Evolutionary conservation across 2,797 vertebrate species (phyloP), one percentile per base, ranked within the genome.

Genomic region (Sparus aurata): DNA sequence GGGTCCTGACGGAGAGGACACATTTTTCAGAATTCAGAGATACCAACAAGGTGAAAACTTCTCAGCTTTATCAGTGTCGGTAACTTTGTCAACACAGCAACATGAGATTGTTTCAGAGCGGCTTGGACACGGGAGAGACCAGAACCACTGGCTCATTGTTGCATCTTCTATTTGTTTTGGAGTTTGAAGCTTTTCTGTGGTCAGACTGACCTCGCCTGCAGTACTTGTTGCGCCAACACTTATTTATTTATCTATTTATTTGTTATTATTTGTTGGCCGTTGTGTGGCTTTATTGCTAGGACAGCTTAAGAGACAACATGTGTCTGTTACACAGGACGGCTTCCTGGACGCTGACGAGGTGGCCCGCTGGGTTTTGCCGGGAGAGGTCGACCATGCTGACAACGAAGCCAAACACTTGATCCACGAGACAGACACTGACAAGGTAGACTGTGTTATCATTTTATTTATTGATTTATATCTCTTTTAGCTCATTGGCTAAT

Each of bases 381-480:
- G 93, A 0, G 95, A 96, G 49, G 95, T 97, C 0, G 96, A 98
- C 89, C 97, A 97, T 12, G 95, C 96, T 0, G 95, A 96, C 63
- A 96, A 96, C 13, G 97, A 98, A 77, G 96, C 97, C 80, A 96
- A 94, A 72, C 97, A 98, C 83, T 85, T 98, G 64, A 95, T 98
- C 75, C 94, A 95, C 0, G 97, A 97, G 83, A 97, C 97, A 0
- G 97, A 98, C 87, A 91, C 84, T 0, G 85, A 98, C 91, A 95
- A 96, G 94, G 97, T 97, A 90, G 23, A 63, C 6, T n/a, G 38
- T 38, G 30, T 34, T 34, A 34, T 34, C 1, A 4, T 9, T 38
- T 38, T 30, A 30, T 27, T 27, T 27, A n/a, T n/a, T n/a, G 6
- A 34, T 34, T 34, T 34, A 34, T 27, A 27, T 27, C 2, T 27